These are phyloP conservation scores for Mustela lutreola DNA, from an alignment of 2,113 vertebrate genomes.

Conservation along the genomic window DNA sequence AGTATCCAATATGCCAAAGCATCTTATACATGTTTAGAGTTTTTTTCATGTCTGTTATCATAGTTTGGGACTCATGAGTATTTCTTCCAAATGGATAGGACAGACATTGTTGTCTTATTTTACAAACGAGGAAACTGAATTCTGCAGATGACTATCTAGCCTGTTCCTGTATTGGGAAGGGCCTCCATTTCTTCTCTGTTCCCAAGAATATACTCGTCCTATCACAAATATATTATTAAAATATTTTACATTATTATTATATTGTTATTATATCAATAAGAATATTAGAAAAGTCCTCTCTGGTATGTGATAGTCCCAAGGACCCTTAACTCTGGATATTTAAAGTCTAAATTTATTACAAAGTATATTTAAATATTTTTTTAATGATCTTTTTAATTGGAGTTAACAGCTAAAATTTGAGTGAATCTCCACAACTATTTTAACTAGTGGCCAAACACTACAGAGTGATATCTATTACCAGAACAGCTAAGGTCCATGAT, in stretches of 20 bases:
- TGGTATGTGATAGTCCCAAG: background rate
- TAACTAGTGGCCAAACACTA: background rate
- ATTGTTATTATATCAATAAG: background rate
- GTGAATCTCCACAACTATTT: background rate
- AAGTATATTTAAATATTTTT: background rate
- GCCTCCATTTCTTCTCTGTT: background rate
- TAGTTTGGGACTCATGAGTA: background rate
- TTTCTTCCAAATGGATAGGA: background rate
- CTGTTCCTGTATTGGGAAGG: background rate
- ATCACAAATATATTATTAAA: background rate
- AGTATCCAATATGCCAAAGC: background rate
- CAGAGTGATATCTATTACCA: background rate
- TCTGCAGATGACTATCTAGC: background rate
- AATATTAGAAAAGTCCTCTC: background rate
- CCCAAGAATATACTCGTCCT: background rate
- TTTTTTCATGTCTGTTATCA: background rate
- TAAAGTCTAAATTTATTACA: background rate
- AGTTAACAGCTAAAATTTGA: slow-evolving; percentile 26
- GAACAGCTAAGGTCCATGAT: background rate
- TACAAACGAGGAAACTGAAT: slow-evolving; percentile 22
- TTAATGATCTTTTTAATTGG: background rate
- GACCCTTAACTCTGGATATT: background rate
- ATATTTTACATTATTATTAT: background rate
- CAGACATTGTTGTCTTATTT: background rate
- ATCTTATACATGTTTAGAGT: background rate